Conservation (phyloP, 2,888 invertebrate genomes). For the Drosophila neutralis region DNA sequence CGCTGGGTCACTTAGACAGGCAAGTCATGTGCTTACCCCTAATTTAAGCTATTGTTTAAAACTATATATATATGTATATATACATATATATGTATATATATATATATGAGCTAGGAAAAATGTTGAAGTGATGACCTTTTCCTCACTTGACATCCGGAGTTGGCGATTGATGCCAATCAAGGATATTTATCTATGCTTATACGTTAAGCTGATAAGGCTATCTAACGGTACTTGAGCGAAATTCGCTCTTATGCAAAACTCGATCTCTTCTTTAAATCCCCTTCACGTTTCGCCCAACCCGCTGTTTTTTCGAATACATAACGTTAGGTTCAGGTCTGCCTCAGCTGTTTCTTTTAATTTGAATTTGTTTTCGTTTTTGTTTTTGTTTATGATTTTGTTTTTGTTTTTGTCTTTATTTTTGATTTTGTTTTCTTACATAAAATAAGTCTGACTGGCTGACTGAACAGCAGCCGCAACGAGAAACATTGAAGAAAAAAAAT, state of each 20-base stretch:
- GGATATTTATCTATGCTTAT: neutral
- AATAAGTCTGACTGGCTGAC: slow-evolving; percentile 19
- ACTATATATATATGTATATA: neutral
- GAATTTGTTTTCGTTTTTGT: neutral
- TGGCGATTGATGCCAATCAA: neutral
- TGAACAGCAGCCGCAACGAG: slow-evolving; percentile 10
- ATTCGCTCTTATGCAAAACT: neutral
- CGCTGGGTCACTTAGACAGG: neutral
- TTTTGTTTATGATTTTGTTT: no score
- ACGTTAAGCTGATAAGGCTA: neutral
- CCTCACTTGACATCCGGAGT: neutral
- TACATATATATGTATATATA: no score
- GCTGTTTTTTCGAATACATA: neutral
- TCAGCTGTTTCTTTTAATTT: slow-evolving; percentile 4
- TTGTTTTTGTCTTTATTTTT: no score
- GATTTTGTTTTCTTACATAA: neutral
- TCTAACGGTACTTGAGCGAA: neutral
- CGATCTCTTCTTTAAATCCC: neutral
- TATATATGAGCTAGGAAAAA: neutral
- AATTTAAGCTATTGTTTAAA: neutral
- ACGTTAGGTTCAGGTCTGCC: neutral
- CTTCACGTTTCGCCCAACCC: neutral
- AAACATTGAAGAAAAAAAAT: slow-evolving; percentile 15
- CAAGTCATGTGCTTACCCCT: neutral
- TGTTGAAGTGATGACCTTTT: neutral